Evolutionary conservation across 1,140 invertebrate genomes (phyloP).

Genomic region (Bombus consobrinus): DNA sequence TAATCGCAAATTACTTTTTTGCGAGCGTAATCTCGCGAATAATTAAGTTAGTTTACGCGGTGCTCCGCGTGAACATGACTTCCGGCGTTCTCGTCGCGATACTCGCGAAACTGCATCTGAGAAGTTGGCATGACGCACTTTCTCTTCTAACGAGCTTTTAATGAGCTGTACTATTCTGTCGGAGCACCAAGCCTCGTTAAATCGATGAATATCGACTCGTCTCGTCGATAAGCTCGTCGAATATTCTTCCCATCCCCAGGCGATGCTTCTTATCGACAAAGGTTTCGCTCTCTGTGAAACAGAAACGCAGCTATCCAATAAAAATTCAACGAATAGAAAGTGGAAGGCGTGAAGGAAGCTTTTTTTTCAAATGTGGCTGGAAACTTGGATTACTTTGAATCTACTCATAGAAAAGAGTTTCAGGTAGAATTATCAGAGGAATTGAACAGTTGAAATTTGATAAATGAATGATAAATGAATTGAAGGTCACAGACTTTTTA

Average conservation of each 20-base stretch:
- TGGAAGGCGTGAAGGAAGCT: neutral
- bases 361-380: neutral
- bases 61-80: conserved; percentile 35
- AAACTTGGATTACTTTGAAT: neutral
- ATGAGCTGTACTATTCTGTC: conserved; percentile 63
- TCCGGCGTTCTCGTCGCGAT: conserved; percentile 26
- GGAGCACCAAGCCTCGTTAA: conserved; percentile 42
- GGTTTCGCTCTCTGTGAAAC: neutral
- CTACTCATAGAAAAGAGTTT: neutral
- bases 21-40: conserved; percentile 31
- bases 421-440: neutral
- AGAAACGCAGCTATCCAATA: neutral
- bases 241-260: conserved; percentile 44
- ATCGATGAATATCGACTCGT: conserved; percentile 62
- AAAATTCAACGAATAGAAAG: neutral
- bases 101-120: conserved; percentile 17
- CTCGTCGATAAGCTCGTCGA: conserved; percentile 61
- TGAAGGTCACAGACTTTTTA: neutral
- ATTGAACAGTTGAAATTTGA: neutral
- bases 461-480: neutral
- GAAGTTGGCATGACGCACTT: neutral
- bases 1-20: conserved; percentile 50
- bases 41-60: conserved; percentile 42
- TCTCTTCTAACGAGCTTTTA: conserved; percentile 73
- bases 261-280: conserved; percentile 35